A percentile compares a stretch with the other conserved stretches of the same genome.
Evolutionary conservation across 2,113 vertebrate species (phyloP).

Genomic region (Phalacrocorax aristotelis): DNA sequence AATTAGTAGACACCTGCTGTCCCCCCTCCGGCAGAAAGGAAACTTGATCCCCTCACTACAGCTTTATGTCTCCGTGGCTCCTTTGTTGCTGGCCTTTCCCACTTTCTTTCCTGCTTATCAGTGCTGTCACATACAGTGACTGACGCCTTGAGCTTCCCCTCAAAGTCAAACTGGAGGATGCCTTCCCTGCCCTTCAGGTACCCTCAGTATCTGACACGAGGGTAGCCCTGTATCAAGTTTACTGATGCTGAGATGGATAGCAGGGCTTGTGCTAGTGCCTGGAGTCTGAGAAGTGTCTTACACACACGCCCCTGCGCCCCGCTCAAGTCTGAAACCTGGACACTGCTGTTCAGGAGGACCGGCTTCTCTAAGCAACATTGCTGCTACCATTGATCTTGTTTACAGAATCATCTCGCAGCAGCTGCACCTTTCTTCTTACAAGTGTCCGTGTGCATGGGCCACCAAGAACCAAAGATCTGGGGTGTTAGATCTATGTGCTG

Average conservation of each 20-base stretch:
- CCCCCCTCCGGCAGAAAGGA: not conserved
- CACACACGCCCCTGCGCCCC: fast-evolving
- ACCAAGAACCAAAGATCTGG: not conserved
- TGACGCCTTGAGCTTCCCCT: not conserved
- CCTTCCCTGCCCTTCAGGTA: not conserved
- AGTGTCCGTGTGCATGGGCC: not conserved
- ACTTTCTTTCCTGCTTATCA: not conserved
- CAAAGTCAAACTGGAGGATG: not conserved
- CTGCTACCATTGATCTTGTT: not conserved
- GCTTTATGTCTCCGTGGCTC: not conserved
- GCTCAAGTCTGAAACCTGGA: not conserved
- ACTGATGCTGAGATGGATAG: not conserved
- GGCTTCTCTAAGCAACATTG: fast-evolving
- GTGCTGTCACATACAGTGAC: not conserved
- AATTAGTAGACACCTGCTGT: not conserved
- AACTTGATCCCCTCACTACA: not conserved
- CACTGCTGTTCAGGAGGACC: not conserved
- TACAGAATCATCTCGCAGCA: not conserved
- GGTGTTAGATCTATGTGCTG: not conserved
- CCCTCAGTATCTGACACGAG: not conserved
- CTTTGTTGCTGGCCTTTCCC: not conserved
- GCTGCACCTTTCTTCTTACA: not conserved
- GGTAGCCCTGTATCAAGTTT: not conserved
- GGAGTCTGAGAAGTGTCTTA: not conserved
- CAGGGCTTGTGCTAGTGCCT: not conserved